Conservation (phyloP, 1,140 invertebrate species). For the Gonatopus flavifemur region DNA sequence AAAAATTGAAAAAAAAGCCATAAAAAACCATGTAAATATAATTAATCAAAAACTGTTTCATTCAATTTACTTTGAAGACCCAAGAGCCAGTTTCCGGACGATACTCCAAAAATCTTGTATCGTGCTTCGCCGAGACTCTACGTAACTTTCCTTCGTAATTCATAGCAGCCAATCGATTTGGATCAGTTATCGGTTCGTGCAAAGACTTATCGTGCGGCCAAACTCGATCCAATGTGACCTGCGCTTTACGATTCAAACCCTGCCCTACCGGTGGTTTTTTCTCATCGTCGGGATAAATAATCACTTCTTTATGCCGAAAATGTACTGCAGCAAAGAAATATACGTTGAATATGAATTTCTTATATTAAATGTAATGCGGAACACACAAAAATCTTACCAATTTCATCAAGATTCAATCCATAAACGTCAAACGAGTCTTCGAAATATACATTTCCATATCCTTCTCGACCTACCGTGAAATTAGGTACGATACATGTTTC, state of each 20-base stretch:
- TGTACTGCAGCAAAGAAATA: slow-evolving; percentile 61
- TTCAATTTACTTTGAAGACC: slow-evolving; percentile 76
- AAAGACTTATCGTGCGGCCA: slow-evolving; percentile 91
- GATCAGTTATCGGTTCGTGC: slow-evolving; percentile 78
- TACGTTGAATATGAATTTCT: slow-evolving; percentile 2
- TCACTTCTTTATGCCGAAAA: slow-evolving; percentile 76
- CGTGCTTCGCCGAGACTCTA: slow-evolving; percentile 80
- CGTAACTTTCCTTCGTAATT: slow-evolving; percentile 88
- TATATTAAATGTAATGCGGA: slow-evolving; percentile 2
- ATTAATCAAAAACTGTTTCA: not conserved
- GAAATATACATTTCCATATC: slow-evolving; percentile 92
- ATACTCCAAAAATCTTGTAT: slow-evolving; percentile 92
- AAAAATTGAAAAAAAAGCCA: slow-evolving; percentile 15
- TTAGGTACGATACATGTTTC: slow-evolving; percentile 84
- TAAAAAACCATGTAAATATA: not conserved
- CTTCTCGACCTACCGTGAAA: slow-evolving; percentile 85
- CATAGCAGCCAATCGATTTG: slow-evolving; percentile 75
- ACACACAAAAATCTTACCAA: slow-evolving; percentile 59
- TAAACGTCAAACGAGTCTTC: slow-evolving; percentile 85
- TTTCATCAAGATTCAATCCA: slow-evolving; percentile 85
- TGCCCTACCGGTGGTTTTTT: slow-evolving; percentile 73
- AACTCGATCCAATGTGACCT: slow-evolving; percentile 90
- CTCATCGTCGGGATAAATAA: slow-evolving; percentile 71
- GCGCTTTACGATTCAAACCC: slow-evolving; percentile 88
- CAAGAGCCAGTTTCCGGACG: slow-evolving; percentile 93